Conservation (phyloP, 2,113 vertebrate genomes). For the Pollachius pollachius region DNA sequence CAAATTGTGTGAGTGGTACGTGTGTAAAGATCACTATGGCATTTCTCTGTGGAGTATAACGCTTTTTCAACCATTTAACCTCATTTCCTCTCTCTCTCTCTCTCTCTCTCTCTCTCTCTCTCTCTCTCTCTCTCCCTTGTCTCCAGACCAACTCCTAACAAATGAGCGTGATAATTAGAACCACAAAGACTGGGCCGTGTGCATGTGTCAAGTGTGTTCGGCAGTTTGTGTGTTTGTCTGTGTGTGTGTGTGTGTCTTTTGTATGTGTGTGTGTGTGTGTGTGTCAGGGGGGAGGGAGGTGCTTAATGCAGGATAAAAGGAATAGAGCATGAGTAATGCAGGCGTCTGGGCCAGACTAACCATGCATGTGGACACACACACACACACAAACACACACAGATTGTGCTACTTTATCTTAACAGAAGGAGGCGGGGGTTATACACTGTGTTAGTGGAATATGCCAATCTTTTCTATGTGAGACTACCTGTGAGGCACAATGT, state of each 20-base stretch:
- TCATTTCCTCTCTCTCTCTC: too few relatives aligned
- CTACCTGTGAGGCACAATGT: conserved; percentile 10
- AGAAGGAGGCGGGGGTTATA: not conserved
- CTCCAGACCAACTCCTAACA: conserved; percentile 50
- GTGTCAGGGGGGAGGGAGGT: conserved; percentile 12
- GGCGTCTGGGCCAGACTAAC: conserved; percentile 53
- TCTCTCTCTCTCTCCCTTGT: conserved; percentile 17
- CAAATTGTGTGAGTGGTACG: too few relatives aligned
- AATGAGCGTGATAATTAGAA: conserved; percentile 64
- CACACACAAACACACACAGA: conserved; percentile 13
- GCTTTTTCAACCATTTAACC: too few relatives aligned
- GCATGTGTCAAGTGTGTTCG: too few relatives aligned
- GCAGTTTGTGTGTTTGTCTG: too few relatives aligned
- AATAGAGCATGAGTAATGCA: conserved; percentile 54
- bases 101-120: not conserved
- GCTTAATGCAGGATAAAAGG: conserved; percentile 48
- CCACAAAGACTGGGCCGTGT: conserved; percentile 39
- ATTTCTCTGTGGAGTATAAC: too few relatives aligned
- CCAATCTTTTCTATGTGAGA: conserved; percentile 2
- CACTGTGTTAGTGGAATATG: conserved; percentile 1
- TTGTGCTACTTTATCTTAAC: not conserved
- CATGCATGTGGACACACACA: conserved; percentile 45
- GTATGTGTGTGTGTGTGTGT: too few relatives aligned
- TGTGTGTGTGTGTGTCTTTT: too few relatives aligned
- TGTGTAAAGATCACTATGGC: too few relatives aligned